A percentile compares a stretch with the other conserved stretches of the same genome.
These are phyloP conservation scores for Bemisia tabaci DNA, from an alignment of 1,140 invertebrate genomes.

Conservation along the genomic window DNA sequence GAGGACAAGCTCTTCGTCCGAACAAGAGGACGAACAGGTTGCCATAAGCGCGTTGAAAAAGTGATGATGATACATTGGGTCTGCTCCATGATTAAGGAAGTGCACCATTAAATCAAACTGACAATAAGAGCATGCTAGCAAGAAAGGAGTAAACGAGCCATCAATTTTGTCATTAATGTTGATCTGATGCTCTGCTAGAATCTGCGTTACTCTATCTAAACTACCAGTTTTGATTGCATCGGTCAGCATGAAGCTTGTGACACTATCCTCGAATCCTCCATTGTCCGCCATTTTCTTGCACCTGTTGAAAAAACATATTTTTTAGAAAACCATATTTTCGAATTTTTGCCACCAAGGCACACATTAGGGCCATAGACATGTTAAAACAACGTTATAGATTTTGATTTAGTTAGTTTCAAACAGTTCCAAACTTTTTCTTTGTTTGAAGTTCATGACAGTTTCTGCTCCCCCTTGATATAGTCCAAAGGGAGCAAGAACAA, in stretches of 20 bases:
- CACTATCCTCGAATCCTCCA: no score
- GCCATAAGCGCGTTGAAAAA: not conserved
- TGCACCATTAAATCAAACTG: not conserved
- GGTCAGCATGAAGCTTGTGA: not conserved
- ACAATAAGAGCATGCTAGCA: not conserved
- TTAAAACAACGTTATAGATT: no score
- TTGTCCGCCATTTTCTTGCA: no score
- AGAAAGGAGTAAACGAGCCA: not conserved
- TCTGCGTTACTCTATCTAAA: not conserved
- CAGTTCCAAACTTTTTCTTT: no score
- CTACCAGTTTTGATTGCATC: not conserved
- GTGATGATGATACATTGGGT: not conserved
- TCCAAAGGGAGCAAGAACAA: no score
- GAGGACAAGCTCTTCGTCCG: not conserved
- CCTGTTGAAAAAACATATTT: no score
- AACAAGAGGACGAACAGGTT: not conserved
- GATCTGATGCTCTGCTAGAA: not conserved
- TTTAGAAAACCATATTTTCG: no score
- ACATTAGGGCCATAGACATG: no score
- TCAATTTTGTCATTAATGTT: not conserved
- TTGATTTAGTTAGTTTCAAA: no score
- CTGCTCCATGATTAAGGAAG: not conserved
- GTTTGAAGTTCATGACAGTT: no score
- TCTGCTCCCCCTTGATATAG: no score
- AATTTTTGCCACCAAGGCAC: no score